phyloP scores from a whole-genome alignment of 92 coral and sea anemone species.

The Actinernus sp. region DNA sequence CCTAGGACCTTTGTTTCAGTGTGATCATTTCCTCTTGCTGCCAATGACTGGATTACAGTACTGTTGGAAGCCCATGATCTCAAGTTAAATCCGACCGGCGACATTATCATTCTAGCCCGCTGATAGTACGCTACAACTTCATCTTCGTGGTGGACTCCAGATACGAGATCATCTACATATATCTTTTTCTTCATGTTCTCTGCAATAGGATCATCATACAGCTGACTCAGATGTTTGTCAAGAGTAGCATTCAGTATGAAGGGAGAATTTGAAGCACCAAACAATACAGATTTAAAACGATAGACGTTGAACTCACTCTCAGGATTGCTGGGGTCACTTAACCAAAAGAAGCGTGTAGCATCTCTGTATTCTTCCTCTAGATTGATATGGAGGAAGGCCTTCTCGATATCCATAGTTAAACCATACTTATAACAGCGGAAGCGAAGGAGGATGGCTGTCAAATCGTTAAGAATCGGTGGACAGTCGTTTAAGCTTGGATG shows the following conservation, averaged over 20 bases:
- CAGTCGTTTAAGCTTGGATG: constrained; percentile 54
- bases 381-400: no score
- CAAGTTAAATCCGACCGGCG: constrained; percentile 39
- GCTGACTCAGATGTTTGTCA: constrained; percentile 31
- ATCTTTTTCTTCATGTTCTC: constrained; percentile 32
- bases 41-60: no score
- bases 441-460: no score
- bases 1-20: no score
- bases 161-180: constrained; percentile 54
- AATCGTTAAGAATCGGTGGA: constrained; percentile 47
- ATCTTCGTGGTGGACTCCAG: constrained; percentile 24
- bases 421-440: no score
- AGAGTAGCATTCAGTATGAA: constrained; percentile 35
- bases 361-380: constrained; percentile 38
- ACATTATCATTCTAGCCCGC: constrained; percentile 21
- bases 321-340: constrained; percentile 1
- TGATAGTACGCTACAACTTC: constrained; percentile 29
- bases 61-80: constrained; percentile 47
- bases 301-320: constrained; percentile 42
- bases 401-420: no score
- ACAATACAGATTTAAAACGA: constrained; percentile 37
- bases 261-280: constrained; percentile 35
- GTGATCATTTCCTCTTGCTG: no score
- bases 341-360: constrained; percentile 32
- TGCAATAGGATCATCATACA: constrained; percentile 6